These are phyloP conservation scores for Platynereis dumerilii DNA, from an alignment of 2,888 invertebrate genomes.

Conservation along the genomic window DNA sequence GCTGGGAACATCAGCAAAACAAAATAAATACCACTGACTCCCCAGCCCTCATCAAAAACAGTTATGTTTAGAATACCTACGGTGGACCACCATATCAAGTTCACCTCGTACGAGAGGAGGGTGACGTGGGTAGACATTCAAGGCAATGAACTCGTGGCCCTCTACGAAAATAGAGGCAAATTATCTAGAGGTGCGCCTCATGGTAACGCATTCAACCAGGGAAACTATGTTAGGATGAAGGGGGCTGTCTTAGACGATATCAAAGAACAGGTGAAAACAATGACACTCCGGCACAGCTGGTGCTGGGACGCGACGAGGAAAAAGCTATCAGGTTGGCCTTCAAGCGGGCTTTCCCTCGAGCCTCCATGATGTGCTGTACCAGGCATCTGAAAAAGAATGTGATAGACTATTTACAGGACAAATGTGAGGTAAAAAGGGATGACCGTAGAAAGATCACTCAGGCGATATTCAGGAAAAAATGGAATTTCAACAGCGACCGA, in stretches of 20 bases:
- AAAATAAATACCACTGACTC: not conserved
- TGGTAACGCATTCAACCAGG: not conserved
- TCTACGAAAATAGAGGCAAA: not conserved
- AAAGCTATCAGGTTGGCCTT: constrained; percentile 1
- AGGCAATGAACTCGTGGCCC: not conserved
- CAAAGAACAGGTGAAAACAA: not conserved
- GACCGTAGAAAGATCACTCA: not conserved
- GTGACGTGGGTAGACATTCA: not conserved
- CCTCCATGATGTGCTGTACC: not conserved
- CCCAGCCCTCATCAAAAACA: not conserved
- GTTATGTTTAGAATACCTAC: too few species aligned
- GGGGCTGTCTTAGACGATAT: not conserved
- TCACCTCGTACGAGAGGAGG: not conserved
- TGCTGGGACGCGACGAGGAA: not conserved
- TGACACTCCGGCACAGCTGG: not conserved
- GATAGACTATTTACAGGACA: not conserved
- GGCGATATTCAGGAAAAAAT: not conserved
- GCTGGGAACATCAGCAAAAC: not conserved
- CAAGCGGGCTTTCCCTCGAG: not conserved
- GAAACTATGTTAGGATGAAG: not conserved
- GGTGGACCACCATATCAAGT: not conserved
- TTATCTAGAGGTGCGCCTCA: not conserved
- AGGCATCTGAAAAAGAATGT: constrained; percentile 4
- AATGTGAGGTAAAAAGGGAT: not conserved
- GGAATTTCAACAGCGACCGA: not conserved